Evolutionary conservation across 2,113 vertebrate species (phyloP).

Genomic region (Opisthocomus hoazin): DNA sequence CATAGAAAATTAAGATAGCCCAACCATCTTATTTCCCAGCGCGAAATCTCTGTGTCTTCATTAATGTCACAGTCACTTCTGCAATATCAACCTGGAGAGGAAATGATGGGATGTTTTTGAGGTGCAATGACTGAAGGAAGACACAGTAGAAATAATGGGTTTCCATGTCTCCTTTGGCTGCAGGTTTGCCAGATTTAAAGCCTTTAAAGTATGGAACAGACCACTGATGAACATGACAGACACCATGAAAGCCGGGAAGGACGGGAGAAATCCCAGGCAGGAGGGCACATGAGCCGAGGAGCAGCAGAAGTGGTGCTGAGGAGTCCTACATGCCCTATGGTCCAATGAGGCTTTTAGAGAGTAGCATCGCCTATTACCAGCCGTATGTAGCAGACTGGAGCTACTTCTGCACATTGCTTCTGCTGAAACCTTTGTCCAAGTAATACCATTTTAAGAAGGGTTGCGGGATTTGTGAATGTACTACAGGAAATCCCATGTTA

Average conservation of each 20-base stretch:
- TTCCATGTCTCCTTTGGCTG: not conserved
- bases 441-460: not conserved
- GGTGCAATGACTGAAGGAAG: not conserved
- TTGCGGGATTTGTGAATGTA: not conserved
- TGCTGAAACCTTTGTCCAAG: not conserved
- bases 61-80: not conserved
- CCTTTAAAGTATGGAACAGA: not conserved
- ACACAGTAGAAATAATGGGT: rapidly evolving
- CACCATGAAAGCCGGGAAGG: not conserved
- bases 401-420: not conserved
- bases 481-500: not conserved
- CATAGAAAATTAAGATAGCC: not conserved
- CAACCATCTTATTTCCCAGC: not conserved
- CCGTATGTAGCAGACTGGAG: rapidly evolving
- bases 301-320: not conserved
- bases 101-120: not conserved
- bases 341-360: not conserved
- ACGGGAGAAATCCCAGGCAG: not conserved
- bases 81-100: not conserved
- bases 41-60: not conserved
- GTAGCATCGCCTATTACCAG: not conserved
- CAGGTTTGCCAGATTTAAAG: not conserved
- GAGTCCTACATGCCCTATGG: rapidly evolving
- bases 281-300: rapidly evolving
- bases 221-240: not conserved